Evolutionary conservation across 2,888 invertebrate species (phyloP).

Genomic region (Sicus ferrugineus): DNA sequence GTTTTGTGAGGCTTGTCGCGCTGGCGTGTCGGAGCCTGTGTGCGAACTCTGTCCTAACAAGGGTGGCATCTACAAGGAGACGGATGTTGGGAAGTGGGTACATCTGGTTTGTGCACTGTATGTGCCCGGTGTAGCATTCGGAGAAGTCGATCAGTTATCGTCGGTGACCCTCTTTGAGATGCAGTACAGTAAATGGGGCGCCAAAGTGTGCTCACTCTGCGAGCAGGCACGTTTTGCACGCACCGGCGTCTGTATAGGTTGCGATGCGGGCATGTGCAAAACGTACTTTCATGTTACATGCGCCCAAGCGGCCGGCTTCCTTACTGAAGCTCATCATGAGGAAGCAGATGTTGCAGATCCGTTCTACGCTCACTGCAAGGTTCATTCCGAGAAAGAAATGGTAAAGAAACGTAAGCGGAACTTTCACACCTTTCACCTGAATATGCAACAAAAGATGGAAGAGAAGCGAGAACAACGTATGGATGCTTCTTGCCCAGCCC

Average conservation of each 20-base stretch:
- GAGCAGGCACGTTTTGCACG: constrained; percentile 85
- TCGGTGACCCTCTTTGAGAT: constrained; percentile 96
- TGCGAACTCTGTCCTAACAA: constrained; percentile 96
- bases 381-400: constrained; percentile 91
- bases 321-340: constrained; percentile 91
- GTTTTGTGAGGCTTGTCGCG: constrained; percentile 99
- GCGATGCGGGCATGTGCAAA: constrained; percentile 98
- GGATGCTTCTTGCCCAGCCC: constrained; percentile 70
- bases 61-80: constrained; percentile 93
- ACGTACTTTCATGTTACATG: constrained; percentile 98
- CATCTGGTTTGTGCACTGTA: constrained; percentile 97
- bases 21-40: constrained; percentile 84
- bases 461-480: constrained; percentile 51
- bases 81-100: constrained; percentile 98
- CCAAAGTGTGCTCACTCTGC: constrained; percentile 89
- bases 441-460: constrained; percentile 74
- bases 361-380: constrained; percentile 94
- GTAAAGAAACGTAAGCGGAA: constrained; percentile 82
- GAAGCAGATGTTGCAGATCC: constrained; percentile 94
- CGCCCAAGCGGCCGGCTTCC: constrained; percentile 90
- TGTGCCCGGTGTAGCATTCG: constrained; percentile 96
- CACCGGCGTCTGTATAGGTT: constrained; percentile 95
- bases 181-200: constrained; percentile 97
- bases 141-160: constrained; percentile 89
- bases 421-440: constrained; percentile 83